Percentiles rank a stretch among this genome's conserved stretches.
Conservation (phyloP, 2,888 invertebrate genomes). For the Axea sp. region DNA sequence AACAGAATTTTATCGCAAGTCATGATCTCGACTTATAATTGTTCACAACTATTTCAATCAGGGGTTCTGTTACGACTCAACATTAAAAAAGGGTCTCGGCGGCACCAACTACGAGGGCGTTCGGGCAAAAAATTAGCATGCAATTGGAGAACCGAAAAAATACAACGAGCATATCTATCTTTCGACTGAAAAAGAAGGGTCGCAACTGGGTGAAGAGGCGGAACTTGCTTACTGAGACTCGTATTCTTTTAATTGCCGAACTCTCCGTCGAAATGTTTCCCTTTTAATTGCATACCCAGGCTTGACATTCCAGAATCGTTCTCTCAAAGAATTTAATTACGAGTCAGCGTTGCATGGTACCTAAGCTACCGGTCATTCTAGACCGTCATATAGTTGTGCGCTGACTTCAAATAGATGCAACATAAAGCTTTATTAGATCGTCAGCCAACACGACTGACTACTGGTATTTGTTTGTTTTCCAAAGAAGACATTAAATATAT, state of each 20-base stretch:
- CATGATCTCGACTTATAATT: slow-evolving; percentile 69
- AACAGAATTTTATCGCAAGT: slow-evolving; percentile 40
- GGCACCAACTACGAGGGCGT: slow-evolving; percentile 30
- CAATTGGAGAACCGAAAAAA: slow-evolving; percentile 63
- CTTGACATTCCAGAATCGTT: slow-evolving; percentile 77
- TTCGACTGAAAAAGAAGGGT: slow-evolving; percentile 64
- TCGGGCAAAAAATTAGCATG: slow-evolving; percentile 70
- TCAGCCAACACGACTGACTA: slow-evolving; percentile 56
- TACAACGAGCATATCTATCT: slow-evolving; percentile 64
- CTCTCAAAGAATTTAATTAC: slow-evolving; percentile 79
- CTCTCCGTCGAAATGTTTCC: slow-evolving; percentile 75
- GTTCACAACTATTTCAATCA: slow-evolving; percentile 76
- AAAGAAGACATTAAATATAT: slow-evolving; percentile 58
- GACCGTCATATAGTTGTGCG: slow-evolving; percentile 62
- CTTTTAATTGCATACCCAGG: slow-evolving; percentile 77
- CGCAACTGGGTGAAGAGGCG: slow-evolving; percentile 13
- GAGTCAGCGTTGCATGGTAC: slow-evolving; percentile 63
- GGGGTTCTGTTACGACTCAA: slow-evolving; percentile 52
- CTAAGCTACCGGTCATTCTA: slow-evolving; percentile 65
- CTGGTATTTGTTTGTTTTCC: slow-evolving; percentile 61
- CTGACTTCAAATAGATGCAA: slow-evolving; percentile 67
- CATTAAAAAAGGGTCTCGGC: slow-evolving; percentile 65
- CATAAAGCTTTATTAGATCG: slow-evolving; percentile 70
- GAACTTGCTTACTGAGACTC: slow-evolving; percentile 72
- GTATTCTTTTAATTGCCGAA: slow-evolving; percentile 78